Evolutionary conservation across 2,888 invertebrate genomes (phyloP).

Genomic region (Papilio gigon): DNA sequence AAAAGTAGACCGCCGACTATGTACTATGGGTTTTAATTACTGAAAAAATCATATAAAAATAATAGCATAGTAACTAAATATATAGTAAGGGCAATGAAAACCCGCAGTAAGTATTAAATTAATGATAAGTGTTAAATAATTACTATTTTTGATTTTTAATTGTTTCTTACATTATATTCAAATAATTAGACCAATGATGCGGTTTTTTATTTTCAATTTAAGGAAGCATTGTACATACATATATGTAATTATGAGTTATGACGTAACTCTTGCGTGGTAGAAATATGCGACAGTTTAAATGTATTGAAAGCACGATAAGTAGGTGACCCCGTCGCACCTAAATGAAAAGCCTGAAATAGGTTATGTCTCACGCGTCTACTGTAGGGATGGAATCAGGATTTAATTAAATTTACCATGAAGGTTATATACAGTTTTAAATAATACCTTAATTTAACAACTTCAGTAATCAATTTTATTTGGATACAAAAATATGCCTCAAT

Average conservation of each 20-base stretch:
- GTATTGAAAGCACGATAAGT: conserved; percentile 18
- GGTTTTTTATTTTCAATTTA: not conserved
- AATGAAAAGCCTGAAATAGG: conserved; percentile 17
- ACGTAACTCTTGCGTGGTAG: conserved; percentile 7
- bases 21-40: too few species aligned
- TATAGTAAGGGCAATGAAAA: too few species aligned
- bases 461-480: not conserved
- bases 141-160: too few species aligned
- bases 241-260: not conserved
- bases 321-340: conserved; percentile 19
- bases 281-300: conserved; percentile 3
- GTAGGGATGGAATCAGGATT: conserved; percentile 7
- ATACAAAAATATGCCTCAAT: too few species aligned
- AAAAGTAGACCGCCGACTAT: too few species aligned
- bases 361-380: conserved; percentile 10
- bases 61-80: too few species aligned
- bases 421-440: conserved; percentile 5
- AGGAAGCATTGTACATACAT: not conserved
- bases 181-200: too few species aligned
- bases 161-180: too few species aligned
- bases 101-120: too few species aligned
- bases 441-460: not conserved
- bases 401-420: not conserved
- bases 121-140: too few species aligned
- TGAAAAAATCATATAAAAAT: too few species aligned